Base-by-base conservation (phyloP, 2,113 vertebrate species). In the Corapipo altera region DNA sequence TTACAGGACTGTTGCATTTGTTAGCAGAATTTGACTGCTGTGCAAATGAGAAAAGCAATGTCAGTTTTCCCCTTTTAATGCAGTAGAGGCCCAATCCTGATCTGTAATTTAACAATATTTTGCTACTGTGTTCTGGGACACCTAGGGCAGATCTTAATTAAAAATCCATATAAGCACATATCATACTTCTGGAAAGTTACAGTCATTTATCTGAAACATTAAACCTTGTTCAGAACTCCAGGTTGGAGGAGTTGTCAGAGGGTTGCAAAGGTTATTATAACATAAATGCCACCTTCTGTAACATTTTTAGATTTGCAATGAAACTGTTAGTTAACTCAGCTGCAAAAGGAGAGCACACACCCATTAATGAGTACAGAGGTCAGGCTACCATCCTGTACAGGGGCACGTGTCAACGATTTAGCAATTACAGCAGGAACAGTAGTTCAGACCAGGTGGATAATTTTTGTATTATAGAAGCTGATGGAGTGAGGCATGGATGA, bases 331-430 rank as follows among this genome's bases (percentile, higher is more conserved):
- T 92, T 95, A 93, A 85, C 72, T 59, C 44, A 77, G 20, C 65
- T 83, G 52, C 51, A 61, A 85, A 87, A 89, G 39, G 51, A 92
- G 54, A 76, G 35, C 46, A 70, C 81, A 94, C 51, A 85, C 35
- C 30, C 27, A n/a, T 95, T 96, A 96, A 94, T 70, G 85, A 86
- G 32, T 58, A n/a, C 28, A 76, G 27, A 26, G 85, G 83, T 88
- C 92, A 76, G 44, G 44, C 35, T 54, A 51, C 37, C 65, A 78
- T 72, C 71, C 75, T 73, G 49, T 73, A 54, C 69, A 65, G 49
- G 84, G 80, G 64, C 91, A 91, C 70, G 65, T 89, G 91, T 83
- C 88, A 93, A 85, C 88, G 91, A 96, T 95, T 89, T 89, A 93
- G 83, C 85, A 97, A 78, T 97, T 97, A 94, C 33, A 85, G 71